Conservation (phyloP, 2,113 vertebrate species). For the Erythrolamprus reginae region DNA sequence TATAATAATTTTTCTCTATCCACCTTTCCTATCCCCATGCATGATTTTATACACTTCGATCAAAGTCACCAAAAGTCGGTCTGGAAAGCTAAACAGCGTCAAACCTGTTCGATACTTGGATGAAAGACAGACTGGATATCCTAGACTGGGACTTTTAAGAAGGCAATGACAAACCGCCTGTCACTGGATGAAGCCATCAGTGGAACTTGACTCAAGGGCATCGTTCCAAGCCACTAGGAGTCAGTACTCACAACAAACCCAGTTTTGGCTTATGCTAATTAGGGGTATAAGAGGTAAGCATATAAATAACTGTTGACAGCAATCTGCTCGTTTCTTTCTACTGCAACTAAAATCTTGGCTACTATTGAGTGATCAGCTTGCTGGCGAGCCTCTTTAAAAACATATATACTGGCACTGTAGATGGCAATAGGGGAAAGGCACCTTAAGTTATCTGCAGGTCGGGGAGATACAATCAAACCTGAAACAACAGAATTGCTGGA, state of each 20-base stretch:
- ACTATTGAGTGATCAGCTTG: neutral
- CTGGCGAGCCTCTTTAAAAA: neutral
- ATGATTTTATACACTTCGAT: too few relatives aligned
- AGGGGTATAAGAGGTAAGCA: neutral
- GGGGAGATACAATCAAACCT: neutral
- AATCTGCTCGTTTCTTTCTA: neutral
- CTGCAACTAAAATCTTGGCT: neutral
- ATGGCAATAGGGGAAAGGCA: neutral
- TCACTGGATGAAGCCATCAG: neutral
- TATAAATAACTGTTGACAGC: neutral
- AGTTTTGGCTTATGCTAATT: neutral
- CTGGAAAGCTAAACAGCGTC: neutral
- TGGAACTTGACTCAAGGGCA: neutral
- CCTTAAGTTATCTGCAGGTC: neutral
- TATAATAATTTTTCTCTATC: too few relatives aligned
- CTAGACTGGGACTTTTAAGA: neutral
- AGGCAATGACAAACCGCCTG: neutral
- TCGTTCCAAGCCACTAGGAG: neutral
- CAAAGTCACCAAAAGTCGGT: too few relatives aligned
- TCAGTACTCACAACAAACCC: neutral
- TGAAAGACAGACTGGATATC: neutral
- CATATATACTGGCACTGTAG: neutral
- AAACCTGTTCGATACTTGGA: neutral
- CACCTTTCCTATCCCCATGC: too few relatives aligned
- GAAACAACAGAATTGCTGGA: neutral